Base-by-base conservation (phyloP, 2,888 invertebrate genomes). In the Epistrophella euchroma region DNA sequence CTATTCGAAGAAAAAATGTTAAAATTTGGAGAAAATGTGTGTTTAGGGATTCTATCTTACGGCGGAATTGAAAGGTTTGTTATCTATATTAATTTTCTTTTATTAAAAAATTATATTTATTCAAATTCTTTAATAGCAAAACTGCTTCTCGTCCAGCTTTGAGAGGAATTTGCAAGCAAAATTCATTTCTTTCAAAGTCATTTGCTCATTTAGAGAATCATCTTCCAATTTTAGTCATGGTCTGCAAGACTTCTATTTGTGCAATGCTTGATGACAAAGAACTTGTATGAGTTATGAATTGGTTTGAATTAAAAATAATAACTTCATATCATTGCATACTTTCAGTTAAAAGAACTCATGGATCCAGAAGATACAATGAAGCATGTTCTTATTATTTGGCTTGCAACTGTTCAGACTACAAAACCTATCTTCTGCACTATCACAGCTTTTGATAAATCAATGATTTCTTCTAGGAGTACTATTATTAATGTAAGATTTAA, bases 171-270 rank as follows among this genome's bases (percentile, higher is more conserved):
- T 90, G 90, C 35, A 88, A 88, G 62, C 88, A 88, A 13, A 90
- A 90, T 62, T 88, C 90, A 0, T 90, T 90, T 71, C 88, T 90
- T 9, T 89, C 90, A 0, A 88, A 89, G 58, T 74, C 89, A n/a
- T 88, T 88, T 28, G 88, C 88, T 19, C 86, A 89, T 22, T 76
- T 90, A n/a, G 75, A 87, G 6, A 88, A 89, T 5, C 90, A 90
- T 82, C 77, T 90, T 25, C 90, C 90, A n/a, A 88, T 90, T 17
- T 66, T 90, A 22, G 89, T 90, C 40, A 89, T 90, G 89, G 89
- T 88, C 6, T 89, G 89, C 45, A 89, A 89, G 58, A 90, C 90
- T 4, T 88, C 88, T 0, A 88, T 90, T 76, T 87, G 85, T 22
- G 80, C 88, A 17, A 66, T 90, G 40, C 28, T 90, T 11, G 52